A percentile compares a stretch with the other conserved stretches of the same genome.
Conservation (phyloP, 2,888 invertebrate species). For the Rhodophaea formosa region DNA sequence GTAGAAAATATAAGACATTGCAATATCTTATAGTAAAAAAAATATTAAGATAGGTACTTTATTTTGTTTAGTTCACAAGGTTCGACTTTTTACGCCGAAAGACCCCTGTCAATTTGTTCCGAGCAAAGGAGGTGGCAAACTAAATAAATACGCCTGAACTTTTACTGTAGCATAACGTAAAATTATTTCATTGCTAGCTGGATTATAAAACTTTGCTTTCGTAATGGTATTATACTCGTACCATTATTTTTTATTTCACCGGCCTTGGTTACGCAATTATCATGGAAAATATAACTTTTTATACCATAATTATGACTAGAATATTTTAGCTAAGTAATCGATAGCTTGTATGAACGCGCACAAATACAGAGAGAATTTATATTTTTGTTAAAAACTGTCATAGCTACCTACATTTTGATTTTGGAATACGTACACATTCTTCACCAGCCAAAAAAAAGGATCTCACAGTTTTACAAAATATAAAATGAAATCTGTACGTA, state of each 20-base stretch:
- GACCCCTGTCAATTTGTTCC: background rate
- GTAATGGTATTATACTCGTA: background rate
- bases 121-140: background rate
- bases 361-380: too few relatives aligned
- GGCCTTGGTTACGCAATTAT: background rate
- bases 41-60: too few relatives aligned
- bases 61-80: too few relatives aligned
- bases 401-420: background rate
- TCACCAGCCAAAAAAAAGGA: too few relatives aligned
- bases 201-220: background rate
- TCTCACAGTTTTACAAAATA: too few relatives aligned
- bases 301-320: background rate
- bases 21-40: too few relatives aligned
- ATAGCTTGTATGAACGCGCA: background rate
- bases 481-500: too few relatives aligned
- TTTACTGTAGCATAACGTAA: background rate
- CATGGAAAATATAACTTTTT: background rate
- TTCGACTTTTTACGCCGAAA: too few relatives aligned
- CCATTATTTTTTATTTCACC: background rate
- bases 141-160: background rate
- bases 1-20: too few relatives aligned
- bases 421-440: too few relatives aligned
- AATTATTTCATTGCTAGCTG: constrained; percentile 5
- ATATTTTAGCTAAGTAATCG: background rate
- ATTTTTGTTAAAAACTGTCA: background rate